Conservation (phyloP, 2,113 vertebrate species). For the Pseudorhombus dupliciocellatus region DNA sequence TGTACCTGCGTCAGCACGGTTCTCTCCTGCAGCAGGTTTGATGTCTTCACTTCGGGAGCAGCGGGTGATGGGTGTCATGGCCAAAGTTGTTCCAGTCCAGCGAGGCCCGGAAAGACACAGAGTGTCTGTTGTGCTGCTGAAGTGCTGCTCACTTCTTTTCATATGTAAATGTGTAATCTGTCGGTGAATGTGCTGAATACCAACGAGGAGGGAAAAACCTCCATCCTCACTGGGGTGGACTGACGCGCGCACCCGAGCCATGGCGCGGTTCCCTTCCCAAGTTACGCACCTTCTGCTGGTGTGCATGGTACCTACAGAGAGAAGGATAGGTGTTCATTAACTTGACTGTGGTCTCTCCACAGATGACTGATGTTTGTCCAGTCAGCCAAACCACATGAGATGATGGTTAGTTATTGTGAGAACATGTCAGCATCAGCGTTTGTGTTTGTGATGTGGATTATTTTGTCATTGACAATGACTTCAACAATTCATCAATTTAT, state of each 20-base stretch:
- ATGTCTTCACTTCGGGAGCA: conserved; percentile 60
- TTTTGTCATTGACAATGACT: too few relatives aligned
- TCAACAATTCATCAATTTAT: too few relatives aligned
- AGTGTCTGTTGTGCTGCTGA: conserved; percentile 84
- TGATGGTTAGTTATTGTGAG: conserved; percentile 53
- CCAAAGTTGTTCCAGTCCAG: conserved; percentile 74
- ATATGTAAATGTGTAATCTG: conserved; percentile 86
- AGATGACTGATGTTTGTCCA: conserved; percentile 10
- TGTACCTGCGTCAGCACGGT: background rate
- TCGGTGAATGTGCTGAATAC: conserved; percentile 83
- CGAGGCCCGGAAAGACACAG: conserved; percentile 80
- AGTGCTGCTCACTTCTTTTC: conserved; percentile 83
- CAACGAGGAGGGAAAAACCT: conserved; percentile 67
- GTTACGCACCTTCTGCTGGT: conserved; percentile 43
- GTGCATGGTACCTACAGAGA: background rate
- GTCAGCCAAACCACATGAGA: conserved; percentile 17
- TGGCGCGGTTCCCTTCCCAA: conserved; percentile 23
- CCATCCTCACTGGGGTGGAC: conserved; percentile 46
- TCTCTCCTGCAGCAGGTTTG: conserved; percentile 8
- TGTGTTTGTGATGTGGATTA: background rate
- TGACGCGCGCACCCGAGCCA: conserved; percentile 34
- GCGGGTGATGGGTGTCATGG: conserved; percentile 48
- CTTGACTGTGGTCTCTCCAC: conserved; percentile 19
- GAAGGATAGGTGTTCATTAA: conserved; percentile 56
- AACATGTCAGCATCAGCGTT: conserved; percentile 6